Evolutionary conservation across 2,113 vertebrate genomes (phyloP), one percentile per base, ranked within the genome.

Genomic region (Ceyx melanurus): DNA sequence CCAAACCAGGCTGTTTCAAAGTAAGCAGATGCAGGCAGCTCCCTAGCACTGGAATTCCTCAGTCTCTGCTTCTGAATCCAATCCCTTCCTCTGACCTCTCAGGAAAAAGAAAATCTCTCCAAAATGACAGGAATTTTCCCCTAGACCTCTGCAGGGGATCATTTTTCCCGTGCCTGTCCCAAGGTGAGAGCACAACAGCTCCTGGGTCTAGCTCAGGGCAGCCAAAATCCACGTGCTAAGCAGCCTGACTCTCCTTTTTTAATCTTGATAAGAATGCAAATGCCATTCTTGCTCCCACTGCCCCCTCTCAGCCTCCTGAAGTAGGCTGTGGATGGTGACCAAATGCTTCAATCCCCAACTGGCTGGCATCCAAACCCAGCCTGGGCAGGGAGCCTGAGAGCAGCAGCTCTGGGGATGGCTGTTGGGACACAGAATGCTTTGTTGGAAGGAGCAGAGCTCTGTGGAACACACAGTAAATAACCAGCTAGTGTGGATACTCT

Each of bases 191-290:
- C 37, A 37, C 37, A 37, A 90, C 77, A 94, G 64, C 40, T 87
- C 62, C 68, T 72, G 90, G 75, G 60, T 83, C 87, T 90, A 21
- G 86, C 91, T 89, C 74, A 81, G 33, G 33, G 60, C 53, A 93
- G 82, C 66, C 61, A 83, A 54, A 82, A 88, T 67, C 56, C 65
- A 37, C 2, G 9, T 91, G 80, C 80, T 84, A 51, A 92, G 71
- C 5, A 4, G 67, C 74, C 82, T 85, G 85, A 93, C 5, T 88
- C 50, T 23, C 35, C 61, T 84, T 64, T 82, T 86, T 28, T 2
- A 77, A 92, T 82, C 73, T 82, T 91, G 65, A 82, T 93, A 92
- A 86, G 92, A 82, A 96, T 92, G 86, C 76, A 95, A 79, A 91
- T 94, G 60, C 66, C 45, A 88, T 94, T 93, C 68, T 86, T 82